Base-by-base conservation (phyloP, 2,888 invertebrate species). In the Clunio marinus region DNA sequence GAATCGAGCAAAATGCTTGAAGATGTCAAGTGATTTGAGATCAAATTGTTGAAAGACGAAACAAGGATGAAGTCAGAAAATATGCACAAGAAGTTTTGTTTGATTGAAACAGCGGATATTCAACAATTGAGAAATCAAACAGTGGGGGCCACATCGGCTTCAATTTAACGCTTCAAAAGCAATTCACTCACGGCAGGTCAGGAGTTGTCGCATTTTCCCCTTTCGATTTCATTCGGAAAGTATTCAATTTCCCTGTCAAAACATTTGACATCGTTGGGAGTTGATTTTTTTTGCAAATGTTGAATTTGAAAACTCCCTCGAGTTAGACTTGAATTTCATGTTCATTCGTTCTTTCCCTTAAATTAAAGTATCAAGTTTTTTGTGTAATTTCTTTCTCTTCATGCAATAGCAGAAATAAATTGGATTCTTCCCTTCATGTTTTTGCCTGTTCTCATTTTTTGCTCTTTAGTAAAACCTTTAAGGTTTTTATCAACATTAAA, bases 141-240 rank as follows among this genome's bases (percentile, higher is more conserved):
- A 57, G 58, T 25, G 67, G 67, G 55, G 35, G 51, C 22, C 13
- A 22, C 17, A 13, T 41, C n/a, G 17, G 51, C 5, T 20, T 51
- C 5, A 51, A 51, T 68, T 68, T 68, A 46, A 24, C 58, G 57
- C 68, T 41, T 55, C 68, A 65, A 24, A 65, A 68, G 22, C 68
- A 68, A 2, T 37, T n/a, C n/a, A 15, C 51, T n/a, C 7, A 15
- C 13, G 59, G 27, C 25, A 2, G 45, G 51, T 24, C 22, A n/a
- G 57, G 4, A 57, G 17, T 8, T 20, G 5, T 57, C 37, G 22
- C 7, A 17, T 4, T 51, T 51, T 13, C 51, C 51, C 51, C 51
- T 51, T 51, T 51, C 7, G n/a, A 13, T 41, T 41, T 17, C n/a
- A 2, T 22, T 22, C n/a, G n/a, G n/a, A n/a, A n/a, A n/a, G 51